These are phyloP conservation scores for Hylomyscus alleni DNA, from an alignment of 2,797 vertebrate species.

Conservation along the genomic window DNA sequence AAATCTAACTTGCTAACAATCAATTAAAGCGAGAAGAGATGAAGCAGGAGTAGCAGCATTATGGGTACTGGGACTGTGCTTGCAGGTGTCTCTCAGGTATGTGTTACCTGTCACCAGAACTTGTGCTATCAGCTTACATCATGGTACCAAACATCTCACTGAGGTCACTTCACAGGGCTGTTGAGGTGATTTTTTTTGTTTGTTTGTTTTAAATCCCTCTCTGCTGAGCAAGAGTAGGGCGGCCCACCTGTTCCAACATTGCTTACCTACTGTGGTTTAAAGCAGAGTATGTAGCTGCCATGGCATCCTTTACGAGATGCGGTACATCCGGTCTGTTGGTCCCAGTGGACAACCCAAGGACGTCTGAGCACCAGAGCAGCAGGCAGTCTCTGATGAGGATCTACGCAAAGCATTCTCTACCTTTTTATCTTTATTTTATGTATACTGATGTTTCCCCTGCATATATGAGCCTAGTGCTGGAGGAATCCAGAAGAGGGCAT, in stretches of 20 bases:
- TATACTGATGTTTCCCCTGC: neutral
- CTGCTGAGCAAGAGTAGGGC: slow-evolving; percentile 97
- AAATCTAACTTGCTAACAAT: slow-evolving; percentile 90
- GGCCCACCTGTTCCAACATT: slow-evolving; percentile 97
- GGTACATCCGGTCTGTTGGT: no score
- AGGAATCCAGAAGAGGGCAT: neutral
- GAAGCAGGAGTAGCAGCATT: slow-evolving; percentile 91
- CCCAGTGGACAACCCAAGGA: no score
- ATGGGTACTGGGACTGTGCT: slow-evolving; percentile 91
- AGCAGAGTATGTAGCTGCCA: slow-evolving; percentile 98
- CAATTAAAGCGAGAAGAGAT: slow-evolving; percentile 91
- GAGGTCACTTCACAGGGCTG: slow-evolving; percentile 96
- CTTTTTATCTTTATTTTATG: neutral
- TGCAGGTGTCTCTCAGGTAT: slow-evolving; percentile 91
- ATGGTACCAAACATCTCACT: slow-evolving; percentile 88
- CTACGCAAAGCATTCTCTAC: no score
- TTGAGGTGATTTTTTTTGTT: slow-evolving; percentile 97
- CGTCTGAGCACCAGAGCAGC: no score
- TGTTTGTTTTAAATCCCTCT: slow-evolving; percentile 92
- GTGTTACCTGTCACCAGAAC: slow-evolving; percentile 91
- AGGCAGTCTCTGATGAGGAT: no score
- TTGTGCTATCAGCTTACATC: slow-evolving; percentile 92
- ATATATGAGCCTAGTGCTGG: neutral
- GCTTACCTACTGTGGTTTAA: slow-evolving; percentile 96
- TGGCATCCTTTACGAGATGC: slow-evolving; percentile 92